Evolutionary conservation across 2,797 vertebrate genomes (phyloP).

Genomic region (Miopithecus talapoin): DNA sequence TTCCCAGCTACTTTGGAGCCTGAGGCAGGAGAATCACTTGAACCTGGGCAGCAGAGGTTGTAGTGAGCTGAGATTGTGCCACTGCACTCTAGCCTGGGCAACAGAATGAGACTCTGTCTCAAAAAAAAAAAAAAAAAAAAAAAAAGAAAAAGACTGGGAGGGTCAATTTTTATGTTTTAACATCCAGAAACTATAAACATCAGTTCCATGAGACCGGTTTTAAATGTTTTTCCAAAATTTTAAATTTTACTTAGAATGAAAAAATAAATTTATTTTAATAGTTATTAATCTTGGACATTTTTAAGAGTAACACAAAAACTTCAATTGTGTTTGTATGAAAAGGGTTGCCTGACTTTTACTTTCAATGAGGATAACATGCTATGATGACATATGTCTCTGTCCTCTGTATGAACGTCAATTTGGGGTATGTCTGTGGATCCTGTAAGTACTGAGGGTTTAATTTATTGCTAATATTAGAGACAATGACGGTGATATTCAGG

Average conservation of each 20-base stretch:
- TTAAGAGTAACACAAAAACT: not conserved
- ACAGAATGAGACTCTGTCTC: not conserved
- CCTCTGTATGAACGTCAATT: not conserved
- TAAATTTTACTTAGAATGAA: not conserved
- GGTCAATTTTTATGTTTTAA: not conserved
- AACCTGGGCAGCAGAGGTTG: not conserved
- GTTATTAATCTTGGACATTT: not conserved
- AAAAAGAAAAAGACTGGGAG: too few species aligned
- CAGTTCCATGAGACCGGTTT: not conserved
- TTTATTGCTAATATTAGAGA: conserved; percentile 16
- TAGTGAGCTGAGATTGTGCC: not conserved
- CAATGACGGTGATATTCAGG: not conserved
- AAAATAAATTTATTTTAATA: conserved; percentile 3
- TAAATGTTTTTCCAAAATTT: not conserved
- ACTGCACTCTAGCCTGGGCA: not conserved
- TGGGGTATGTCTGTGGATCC: not conserved
- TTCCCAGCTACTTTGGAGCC: not conserved
- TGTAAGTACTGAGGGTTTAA: not conserved
- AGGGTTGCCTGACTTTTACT: not conserved
- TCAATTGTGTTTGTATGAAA: not conserved
- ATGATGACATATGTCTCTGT: not conserved
- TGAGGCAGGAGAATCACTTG: not conserved
- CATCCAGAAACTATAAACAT: not conserved
- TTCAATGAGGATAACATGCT: not conserved
- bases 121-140: not conserved